Evolutionary conservation across 1,140 invertebrate species (phyloP).

Genomic region (Tetramorium parvispinum): DNA sequence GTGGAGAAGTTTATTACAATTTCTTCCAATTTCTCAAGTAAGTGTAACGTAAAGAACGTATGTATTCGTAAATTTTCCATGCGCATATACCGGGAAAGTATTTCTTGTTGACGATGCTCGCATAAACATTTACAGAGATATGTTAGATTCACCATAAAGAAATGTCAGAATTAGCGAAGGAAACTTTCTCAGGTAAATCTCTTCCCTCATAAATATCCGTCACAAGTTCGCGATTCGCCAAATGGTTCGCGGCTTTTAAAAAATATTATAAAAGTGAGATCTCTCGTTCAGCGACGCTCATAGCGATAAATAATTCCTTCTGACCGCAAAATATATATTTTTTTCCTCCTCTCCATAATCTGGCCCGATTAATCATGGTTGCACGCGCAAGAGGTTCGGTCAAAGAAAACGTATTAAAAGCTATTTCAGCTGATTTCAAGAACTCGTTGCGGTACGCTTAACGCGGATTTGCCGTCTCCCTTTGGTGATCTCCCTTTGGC

Average conservation of each 20-base stretch:
- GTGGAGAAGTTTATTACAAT: not conserved
- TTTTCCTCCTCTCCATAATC: not conserved
- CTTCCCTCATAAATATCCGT: not conserved
- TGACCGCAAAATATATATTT: conserved; percentile 28
- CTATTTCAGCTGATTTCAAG: conserved; percentile 36
- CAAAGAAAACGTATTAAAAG: conserved; percentile 39
- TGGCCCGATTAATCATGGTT: conserved; percentile 35
- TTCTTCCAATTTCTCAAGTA: not conserved
- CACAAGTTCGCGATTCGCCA: not conserved
- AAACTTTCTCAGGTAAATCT: conserved; percentile 2
- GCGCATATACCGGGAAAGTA: not conserved
- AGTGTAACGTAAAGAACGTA: not conserved
- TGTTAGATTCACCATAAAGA: not conserved
- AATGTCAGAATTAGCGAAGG: not conserved
- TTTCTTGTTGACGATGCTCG: not conserved
- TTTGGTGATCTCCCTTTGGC: not conserved
- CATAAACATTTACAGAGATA: not conserved
- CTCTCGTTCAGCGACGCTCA: conserved; percentile 15
- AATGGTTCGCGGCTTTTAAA: not conserved
- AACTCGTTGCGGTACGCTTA: conserved; percentile 38
- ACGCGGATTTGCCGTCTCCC: conserved; percentile 34
- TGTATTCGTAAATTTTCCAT: not conserved
- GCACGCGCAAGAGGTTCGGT: conserved; percentile 28
- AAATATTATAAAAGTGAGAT: conserved; percentile 2
- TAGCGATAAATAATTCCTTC: conserved; percentile 34